A percentile compares a stretch with the other conserved stretches of the same genome.
Evolutionary conservation across 1,140 invertebrate species (phyloP).

Genomic region (Tribolium castaneum): DNA sequence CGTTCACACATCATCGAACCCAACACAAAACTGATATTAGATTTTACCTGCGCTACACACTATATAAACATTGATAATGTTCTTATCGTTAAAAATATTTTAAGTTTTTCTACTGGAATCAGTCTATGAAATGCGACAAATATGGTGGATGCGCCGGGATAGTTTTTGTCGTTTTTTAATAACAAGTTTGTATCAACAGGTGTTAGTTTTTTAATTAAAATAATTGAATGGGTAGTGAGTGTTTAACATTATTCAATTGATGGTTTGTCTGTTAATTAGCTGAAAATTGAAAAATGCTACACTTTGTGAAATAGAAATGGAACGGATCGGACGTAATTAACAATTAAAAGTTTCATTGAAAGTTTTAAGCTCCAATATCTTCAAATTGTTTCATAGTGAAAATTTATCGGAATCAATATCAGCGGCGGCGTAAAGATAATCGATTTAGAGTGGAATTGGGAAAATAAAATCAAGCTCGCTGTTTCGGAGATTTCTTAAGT

Average conservation of each 20-base stretch:
- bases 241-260: not conserved
- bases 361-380: not conserved
- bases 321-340: not conserved
- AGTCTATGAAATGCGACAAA: too few species aligned
- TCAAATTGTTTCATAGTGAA: not conserved
- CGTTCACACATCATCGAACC: not conserved
- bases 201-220: too few species aligned
- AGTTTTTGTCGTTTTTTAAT: not conserved
- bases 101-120: too few species aligned
- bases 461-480: not conserved
- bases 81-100: not conserved
- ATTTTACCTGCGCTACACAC: not conserved
- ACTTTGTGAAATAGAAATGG: not conserved
- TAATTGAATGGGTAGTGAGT: too few species aligned
- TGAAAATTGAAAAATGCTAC: not conserved
- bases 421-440: slow-evolving; percentile 1
- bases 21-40: not conserved
- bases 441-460: not conserved
- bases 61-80: not conserved
- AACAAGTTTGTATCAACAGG: too few species aligned
- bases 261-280: not conserved
- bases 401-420: not conserved
- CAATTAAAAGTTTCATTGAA: not conserved
- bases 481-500: not conserved
- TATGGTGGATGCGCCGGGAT: not conserved